Evolutionary conservation across 2,888 invertebrate species (phyloP), one percentile per base, ranked within the genome.

Genomic region (Boloria selene): DNA sequence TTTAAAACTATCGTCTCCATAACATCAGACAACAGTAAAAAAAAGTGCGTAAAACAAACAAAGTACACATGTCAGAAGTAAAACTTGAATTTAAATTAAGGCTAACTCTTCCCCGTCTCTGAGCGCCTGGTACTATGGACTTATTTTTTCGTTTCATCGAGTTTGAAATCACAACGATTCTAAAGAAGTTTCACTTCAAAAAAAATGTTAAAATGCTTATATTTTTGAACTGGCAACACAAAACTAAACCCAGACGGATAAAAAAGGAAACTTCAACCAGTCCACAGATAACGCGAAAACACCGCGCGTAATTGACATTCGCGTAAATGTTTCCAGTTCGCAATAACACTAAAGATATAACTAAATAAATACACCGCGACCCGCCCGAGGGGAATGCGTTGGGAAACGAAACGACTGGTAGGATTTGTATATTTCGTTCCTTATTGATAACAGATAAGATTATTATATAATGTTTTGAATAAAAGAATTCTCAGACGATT

Each of bases 361-460:
- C 81, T 84, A 84, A 83, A 85, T 84, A 85, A 84, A 85, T 84
- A 83, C 76, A 74, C 74, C 73, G 74, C 71, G 22, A 52, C 71
- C 72, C 59, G 51, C 50, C 13, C 44, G 38, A 52, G 17, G 59
- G 59, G 17, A 52, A 4, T n/a, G 58, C 64, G 59, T 22, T 14
- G 64, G 63, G 71, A 71, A 73, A 74, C 72, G 67, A 72, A 66
- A 65, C 64, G 74, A 73, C 73, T 74, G 72, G 70, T 71, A 71
- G 71, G 70, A 59, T 59, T 64, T 61, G 58, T 49, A 44, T 50
- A 42, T 22, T 31, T 61, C n/a, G 2, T 31, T 17, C n/a, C 17
- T 18, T 26, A 49, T 54, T 17, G 16, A 18, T 13, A 18, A 45
- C 14, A 42, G 7, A 45, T 14, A 42, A 0, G 2, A 18, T 22